phyloP scores from a whole-genome alignment of 2,888 invertebrate species.

The Oscheius onirici region DNA sequence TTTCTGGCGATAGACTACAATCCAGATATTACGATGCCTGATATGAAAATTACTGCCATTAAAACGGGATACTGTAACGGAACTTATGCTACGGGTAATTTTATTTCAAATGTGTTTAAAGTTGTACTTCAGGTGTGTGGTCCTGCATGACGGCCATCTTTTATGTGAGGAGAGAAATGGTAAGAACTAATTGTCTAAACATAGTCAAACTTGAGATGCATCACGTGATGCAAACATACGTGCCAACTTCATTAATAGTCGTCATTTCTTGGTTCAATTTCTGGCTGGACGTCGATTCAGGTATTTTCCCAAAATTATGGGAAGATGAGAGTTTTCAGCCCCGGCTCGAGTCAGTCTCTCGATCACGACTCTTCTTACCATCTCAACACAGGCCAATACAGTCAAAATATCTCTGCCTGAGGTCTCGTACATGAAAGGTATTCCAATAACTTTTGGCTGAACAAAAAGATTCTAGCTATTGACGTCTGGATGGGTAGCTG shows the following conservation, averaged over 20 bases:
- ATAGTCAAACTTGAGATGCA: constrained; percentile 71
- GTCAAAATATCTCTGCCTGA: constrained; percentile 70
- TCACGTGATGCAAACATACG: constrained; percentile 76
- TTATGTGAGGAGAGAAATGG: constrained; percentile 74
- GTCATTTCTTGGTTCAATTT: constrained; percentile 75
- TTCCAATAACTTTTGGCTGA: neutral
- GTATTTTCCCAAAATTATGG: no score
- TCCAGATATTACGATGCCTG: constrained; percentile 69
- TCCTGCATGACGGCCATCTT: constrained; percentile 76
- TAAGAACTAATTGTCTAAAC: no score
- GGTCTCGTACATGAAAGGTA: constrained; percentile 68
- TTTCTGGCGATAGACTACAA: constrained; percentile 66
- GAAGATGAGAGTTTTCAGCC: no score
- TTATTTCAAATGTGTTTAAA: no score
- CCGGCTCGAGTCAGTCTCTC: constrained; percentile 69
- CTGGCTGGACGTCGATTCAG: constrained; percentile 69
- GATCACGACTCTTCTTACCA: constrained; percentile 69
- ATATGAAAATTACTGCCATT: constrained; percentile 65
- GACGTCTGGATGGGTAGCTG: constrained; percentile 70
- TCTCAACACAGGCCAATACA: constrained; percentile 67
- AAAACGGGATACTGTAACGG: constrained; percentile 68
- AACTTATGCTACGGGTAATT: constrained; percentile 69
- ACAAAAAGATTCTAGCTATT: neutral
- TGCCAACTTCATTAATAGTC: constrained; percentile 77
- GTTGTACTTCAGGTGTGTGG: constrained; percentile 73